Evolutionary conservation across 2,797 vertebrate genomes (phyloP).

Genomic region (Micromesistius poutassou): DNA sequence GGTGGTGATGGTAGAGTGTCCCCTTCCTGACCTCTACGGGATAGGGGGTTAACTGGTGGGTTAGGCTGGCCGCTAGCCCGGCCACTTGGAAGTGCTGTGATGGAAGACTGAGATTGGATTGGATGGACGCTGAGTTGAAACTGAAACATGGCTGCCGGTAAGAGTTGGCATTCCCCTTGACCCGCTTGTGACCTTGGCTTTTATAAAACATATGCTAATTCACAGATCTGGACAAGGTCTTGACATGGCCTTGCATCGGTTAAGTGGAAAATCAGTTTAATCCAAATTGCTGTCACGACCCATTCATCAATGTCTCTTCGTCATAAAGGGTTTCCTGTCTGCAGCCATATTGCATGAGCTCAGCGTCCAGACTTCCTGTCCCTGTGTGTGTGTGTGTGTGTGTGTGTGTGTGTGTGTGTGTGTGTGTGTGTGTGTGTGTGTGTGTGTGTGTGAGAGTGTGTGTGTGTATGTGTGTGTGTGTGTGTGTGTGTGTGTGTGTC

Average conservation of each 20-base stretch:
- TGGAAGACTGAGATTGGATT: constrained; percentile 38
- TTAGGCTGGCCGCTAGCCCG: constrained; percentile 45
- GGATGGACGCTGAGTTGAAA: constrained; percentile 61
- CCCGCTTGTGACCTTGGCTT: neutral
- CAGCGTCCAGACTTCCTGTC: constrained; percentile 51
- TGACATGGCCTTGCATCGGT: neutral
- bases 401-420: too few species aligned
- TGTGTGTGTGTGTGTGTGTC: neutral
- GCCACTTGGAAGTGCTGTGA: constrained; percentile 37
- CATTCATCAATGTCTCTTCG: constrained; percentile 13
- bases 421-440: constrained; percentile 20
- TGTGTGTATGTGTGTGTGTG: neutral
- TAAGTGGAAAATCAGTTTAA: neutral
- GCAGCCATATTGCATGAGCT: constrained; percentile 63
- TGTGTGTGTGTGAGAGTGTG: neutral
- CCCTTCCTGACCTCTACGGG: constrained; percentile 44
- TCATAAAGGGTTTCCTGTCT: neutral
- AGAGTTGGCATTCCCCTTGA: neutral
- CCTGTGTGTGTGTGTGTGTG: neutral
- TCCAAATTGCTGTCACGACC: neutral
- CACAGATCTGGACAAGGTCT: neutral
- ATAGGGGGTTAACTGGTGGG: constrained; percentile 17
- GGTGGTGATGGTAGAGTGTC: constrained; percentile 44
- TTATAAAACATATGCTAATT: neutral
- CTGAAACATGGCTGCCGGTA: constrained; percentile 44